These are phyloP conservation scores for Notospermus geniculatus DNA, from an alignment of 1,140 invertebrate genomes.

Conservation along the genomic window DNA sequence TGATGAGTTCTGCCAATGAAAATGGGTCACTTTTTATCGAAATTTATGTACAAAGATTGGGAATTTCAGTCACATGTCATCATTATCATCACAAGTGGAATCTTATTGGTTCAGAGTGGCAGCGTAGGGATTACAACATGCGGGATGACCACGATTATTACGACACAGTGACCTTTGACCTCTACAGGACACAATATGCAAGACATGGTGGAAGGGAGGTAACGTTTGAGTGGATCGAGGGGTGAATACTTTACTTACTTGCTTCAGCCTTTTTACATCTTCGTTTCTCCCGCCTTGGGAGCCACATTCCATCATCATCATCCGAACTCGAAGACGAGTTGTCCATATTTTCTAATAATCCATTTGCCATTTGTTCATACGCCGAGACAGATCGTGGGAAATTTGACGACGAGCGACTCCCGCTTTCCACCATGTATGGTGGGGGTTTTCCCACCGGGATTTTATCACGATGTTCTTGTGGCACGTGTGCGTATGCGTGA, in stretches of 20 bases:
- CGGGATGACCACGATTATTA: too few relatives aligned
- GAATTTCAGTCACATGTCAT: too few relatives aligned
- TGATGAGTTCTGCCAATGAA: too few relatives aligned
- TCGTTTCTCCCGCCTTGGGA: slow-evolving; percentile 33
- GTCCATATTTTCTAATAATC: slow-evolving; percentile 34
- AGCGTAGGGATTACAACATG: too few relatives aligned
- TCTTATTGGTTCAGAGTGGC: too few relatives aligned
- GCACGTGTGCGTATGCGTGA: slow-evolving; percentile 47
- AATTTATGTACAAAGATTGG: too few relatives aligned
- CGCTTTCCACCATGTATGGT: slow-evolving; percentile 30
- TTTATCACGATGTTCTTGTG: slow-evolving; percentile 44
- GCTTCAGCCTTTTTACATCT: slow-evolving; percentile 34
- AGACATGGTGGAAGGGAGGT: too few relatives aligned
- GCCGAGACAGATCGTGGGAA: slow-evolving; percentile 39
- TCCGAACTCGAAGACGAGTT: slow-evolving; percentile 26
- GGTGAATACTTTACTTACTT: slow-evolving; percentile 33
- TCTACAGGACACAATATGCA: too few relatives aligned
- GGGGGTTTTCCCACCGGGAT: slow-evolving; percentile 30
- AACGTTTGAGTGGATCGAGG: too few relatives aligned
- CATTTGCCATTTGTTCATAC: slow-evolving; percentile 36
- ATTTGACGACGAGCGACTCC: slow-evolving; percentile 27
- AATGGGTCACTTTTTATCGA: too few relatives aligned
- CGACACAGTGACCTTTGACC: too few relatives aligned
- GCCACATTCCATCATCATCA: slow-evolving; percentile 41
- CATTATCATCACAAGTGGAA: too few relatives aligned